Evolutionary conservation across 2,888 invertebrate genomes (phyloP), one percentile per base, ranked within the genome.

Genomic region (Minunthozetes semirufus): DNA sequence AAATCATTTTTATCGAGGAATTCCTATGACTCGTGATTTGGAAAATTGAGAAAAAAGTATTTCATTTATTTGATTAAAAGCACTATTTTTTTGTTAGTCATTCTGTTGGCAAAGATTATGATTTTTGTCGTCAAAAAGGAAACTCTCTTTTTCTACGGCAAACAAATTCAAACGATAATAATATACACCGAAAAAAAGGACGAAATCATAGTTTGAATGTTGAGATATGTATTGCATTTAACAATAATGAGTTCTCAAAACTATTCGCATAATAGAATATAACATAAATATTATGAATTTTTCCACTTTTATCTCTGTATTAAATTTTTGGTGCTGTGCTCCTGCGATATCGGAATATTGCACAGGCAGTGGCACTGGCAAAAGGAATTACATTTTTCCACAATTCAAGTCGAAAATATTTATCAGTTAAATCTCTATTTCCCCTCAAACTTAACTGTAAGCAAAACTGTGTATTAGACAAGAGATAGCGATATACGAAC

Each of bases 381-480:
- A n/a, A 6, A 15, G 59, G 11, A 59, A 9, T n/a, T 15, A 15
- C 29, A 59, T 33, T 66, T n/a, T 13, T n/a, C 17, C 33, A 9
- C n/a, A 66, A 66, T 66, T 17, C 38, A 38, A 66, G 66, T 66
- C 33, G 33, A 66, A 63, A 61, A 59, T 33, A 33, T 38, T 66
- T 66, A 66, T 66, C 66, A n/a, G 17, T 38, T 33, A 11, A 66
- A 66, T 66, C 66, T 66, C 38, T n/a, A 66, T 66, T 66, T 66
- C 66, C 66, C 66, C 66, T 66, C 33, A 38, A 66, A 66, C 33
- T 66, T 66, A 66, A 66, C 33, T 66, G 38, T 66, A 66, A 66
- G 38, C 33, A 38, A 19, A 29, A 27, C 59, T 27, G 9, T 25
- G 1, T 59, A 27, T 56, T 27, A 59, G 25, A 13, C 17, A 27